These are phyloP conservation scores for Progne subis DNA, from an alignment of 2,113 vertebrate species.

Conservation along the genomic window DNA sequence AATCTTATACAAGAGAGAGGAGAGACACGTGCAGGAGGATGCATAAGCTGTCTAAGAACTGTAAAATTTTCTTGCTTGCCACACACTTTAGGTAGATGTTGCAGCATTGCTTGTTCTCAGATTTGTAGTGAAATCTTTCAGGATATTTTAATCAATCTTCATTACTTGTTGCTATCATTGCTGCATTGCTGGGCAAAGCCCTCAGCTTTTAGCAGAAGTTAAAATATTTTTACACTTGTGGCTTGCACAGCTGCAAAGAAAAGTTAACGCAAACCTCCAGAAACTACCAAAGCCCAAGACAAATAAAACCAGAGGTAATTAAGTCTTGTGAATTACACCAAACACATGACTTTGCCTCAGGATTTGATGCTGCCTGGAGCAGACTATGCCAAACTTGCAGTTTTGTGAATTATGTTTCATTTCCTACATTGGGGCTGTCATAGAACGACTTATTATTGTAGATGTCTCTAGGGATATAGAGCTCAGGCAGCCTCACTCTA, in stretches of 20 bases:
- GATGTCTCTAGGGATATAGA: background rate
- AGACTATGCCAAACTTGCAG: background rate
- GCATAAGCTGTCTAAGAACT: background rate
- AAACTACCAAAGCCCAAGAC: background rate
- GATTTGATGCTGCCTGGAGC: background rate
- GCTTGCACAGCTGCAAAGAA: rapidly evolving
- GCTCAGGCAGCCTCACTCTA: background rate
- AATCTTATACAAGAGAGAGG: background rate
- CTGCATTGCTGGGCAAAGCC: background rate
- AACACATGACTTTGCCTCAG: background rate
- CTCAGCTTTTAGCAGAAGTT: background rate
- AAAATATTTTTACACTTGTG: background rate
- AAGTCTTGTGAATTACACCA: background rate
- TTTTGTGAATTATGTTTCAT: background rate
- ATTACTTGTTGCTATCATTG: background rate
- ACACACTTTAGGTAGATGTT: background rate
- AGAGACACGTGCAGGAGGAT: background rate
- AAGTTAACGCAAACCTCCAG: background rate
- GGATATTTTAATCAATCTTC: background rate
- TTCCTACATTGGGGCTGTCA: background rate
- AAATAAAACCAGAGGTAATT: background rate
- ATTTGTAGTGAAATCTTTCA: background rate
- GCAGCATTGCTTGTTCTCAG: background rate
- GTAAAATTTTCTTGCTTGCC: background rate
- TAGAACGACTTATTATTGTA: background rate